These are phyloP conservation scores for Microcebus griseorufus DNA, from an alignment of 2,113 vertebrate genomes.

Conservation along the genomic window DNA sequence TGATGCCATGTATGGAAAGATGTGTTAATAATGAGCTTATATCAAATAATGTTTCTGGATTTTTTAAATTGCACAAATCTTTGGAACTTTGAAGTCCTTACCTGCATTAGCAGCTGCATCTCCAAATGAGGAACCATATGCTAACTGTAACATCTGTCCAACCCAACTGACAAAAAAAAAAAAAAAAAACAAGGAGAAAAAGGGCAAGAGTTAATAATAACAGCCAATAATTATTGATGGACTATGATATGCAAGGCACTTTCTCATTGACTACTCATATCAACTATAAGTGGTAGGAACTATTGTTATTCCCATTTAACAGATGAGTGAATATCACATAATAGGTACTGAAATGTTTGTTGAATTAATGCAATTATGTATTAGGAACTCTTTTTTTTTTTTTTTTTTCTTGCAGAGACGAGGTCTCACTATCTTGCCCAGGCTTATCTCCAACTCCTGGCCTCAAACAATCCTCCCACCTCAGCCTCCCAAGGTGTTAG, in stretches of 20 bases:
- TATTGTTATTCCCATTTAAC: neutral
- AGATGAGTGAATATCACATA: neutral
- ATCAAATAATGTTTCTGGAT: neutral
- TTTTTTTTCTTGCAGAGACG: too few relatives aligned
- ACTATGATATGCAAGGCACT: neutral
- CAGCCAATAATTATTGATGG: neutral
- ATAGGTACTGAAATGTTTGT: too few relatives aligned
- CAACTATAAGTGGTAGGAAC: neutral
- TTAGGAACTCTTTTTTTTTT: too few relatives aligned
- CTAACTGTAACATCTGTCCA: conserved; percentile 94
- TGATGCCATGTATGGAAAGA: neutral
- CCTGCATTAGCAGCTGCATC: conserved; percentile 93
- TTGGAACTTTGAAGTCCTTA: conserved; percentile 76
- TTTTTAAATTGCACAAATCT: neutral
- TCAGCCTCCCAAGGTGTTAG: too few relatives aligned
- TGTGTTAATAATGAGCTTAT: neutral
- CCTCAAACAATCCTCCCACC: too few relatives aligned
- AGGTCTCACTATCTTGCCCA: too few relatives aligned
- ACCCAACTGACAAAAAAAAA: conserved; percentile 88
- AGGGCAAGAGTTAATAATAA: neutral
- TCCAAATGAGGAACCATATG: conserved; percentile 95
- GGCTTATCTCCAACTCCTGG: too few relatives aligned
- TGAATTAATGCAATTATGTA: too few relatives aligned
- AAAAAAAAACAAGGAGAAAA: neutral
- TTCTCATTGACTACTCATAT: neutral